Conservation (phyloP, 2,888 invertebrate genomes). For the Plagodis pulveraria region DNA sequence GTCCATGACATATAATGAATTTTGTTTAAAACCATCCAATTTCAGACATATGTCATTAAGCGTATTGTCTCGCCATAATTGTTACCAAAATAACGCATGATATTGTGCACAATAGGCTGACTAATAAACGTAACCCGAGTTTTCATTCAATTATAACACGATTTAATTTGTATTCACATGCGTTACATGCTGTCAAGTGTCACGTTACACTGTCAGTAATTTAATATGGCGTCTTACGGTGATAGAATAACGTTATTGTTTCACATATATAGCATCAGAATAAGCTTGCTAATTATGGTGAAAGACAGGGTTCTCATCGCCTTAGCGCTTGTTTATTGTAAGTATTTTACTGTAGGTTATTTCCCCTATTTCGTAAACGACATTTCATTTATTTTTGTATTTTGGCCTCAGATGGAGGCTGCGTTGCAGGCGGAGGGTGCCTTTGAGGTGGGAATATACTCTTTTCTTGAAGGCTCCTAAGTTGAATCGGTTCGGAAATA, state of each 20-base stretch:
- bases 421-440: no score
- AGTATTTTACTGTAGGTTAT: no score
- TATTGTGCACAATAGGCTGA: conserved; percentile 11
- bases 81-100: background rate
- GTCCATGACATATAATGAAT: no score
- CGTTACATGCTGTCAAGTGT: conserved; percentile 23
- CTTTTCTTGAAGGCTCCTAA: no score
- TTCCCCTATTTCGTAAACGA: no score
- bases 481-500: no score
- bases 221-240: conserved; percentile 14
- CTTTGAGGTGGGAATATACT: no score
- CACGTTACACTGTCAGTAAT: conserved; percentile 17
- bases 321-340: no score
- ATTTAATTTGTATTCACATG: conserved; percentile 27
- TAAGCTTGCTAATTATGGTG: conserved; percentile 3
- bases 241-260: conserved; percentile 8
- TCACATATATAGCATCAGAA: background rate
- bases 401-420: no score
- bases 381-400: no score
- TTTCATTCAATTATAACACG: conserved; percentile 9
- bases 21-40: no score
- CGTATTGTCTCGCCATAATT: background rate
- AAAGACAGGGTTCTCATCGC: background rate
- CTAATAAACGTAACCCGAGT: conserved; percentile 16
- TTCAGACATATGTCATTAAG: no score